These are phyloP conservation scores for Dryadula phaetusa DNA, from an alignment of 2,888 invertebrate genomes.

Conservation along the genomic window DNA sequence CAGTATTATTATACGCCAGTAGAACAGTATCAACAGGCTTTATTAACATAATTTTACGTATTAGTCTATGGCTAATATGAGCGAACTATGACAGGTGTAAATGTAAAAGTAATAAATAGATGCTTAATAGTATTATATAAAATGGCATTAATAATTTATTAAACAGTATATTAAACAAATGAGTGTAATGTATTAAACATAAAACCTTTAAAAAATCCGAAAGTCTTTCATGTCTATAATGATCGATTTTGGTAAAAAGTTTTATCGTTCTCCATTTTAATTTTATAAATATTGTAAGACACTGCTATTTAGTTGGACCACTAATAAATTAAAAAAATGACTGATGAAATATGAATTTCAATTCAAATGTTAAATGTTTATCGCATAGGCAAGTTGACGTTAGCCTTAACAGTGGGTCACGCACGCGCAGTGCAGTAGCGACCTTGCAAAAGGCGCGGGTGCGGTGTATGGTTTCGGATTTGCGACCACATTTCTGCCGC, in stretches of 20 bases:
- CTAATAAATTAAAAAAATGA: too few species aligned
- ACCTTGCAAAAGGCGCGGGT: slow-evolving; percentile 65
- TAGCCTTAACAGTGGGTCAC: slow-evolving; percentile 58
- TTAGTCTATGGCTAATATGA: slow-evolving; percentile 62
- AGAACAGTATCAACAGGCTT: slow-evolving; percentile 56
- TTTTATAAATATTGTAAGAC: too few species aligned
- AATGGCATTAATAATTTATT: not conserved
- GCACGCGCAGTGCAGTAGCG: slow-evolving; percentile 80
- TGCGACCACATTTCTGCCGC: slow-evolving; percentile 76
- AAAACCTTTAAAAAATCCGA: too few species aligned
- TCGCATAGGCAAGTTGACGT: slow-evolving; percentile 27
- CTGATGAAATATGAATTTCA: too few species aligned
- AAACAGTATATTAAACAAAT: too few species aligned
- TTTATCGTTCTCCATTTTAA: too few species aligned
- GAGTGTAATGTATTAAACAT: too few species aligned
- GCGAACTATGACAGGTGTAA: slow-evolving; percentile 57
- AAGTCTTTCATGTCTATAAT: too few species aligned
- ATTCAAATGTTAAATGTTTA: slow-evolving; percentile 29
- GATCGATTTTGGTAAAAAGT: too few species aligned
- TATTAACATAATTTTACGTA: slow-evolving; percentile 75
- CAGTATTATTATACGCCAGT: slow-evolving; percentile 59
- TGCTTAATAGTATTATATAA: not conserved
- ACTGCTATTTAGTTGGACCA: too few species aligned
- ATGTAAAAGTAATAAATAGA: slow-evolving; percentile 7
- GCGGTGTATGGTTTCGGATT: slow-evolving; percentile 73